Evolutionary conservation across 2,797 vertebrate genomes (phyloP), one percentile per base, ranked within the genome.

Genomic region (Pseudomugil gertrudae): DNA sequence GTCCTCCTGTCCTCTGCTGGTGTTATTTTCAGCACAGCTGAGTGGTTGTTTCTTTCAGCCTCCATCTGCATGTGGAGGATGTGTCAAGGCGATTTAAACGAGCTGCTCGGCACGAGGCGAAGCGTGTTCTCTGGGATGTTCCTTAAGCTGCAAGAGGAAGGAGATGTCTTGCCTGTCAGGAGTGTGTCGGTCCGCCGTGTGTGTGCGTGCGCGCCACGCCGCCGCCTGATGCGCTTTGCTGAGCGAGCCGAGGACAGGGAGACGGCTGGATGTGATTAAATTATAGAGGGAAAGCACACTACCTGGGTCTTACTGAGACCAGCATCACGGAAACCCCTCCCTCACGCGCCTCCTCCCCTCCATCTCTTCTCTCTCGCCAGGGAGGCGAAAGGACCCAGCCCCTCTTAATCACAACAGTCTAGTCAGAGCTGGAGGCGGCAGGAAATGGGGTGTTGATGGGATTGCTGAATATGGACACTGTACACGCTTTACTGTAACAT

Each of bases 191-290:
- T 72, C 64, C 61, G 73, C 48, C 29, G 15, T 45, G 61, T 60
- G 55, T 66, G 60, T 67, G 56, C 23, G 56, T 26, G 50, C 43
- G 59, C 60, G 52, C 55, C 77, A 62, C 83, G 30, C 32, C 57
- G 57, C 80, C 68, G 81, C 85, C 73, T 90, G 86, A 86, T 85
- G 75, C 57, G 85, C 87, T 90, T 85, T 87, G 86, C 85, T 58
- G 85, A 86, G 87, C 79, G 69, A 89, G 81, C 77, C 33, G 78
- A 83, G 84, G 86, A 87, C 81, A 82, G 85, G 80, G 86, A 91
- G 90, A 89, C 87, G 76, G 85, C 82, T 81, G 84, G 90, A 90
- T 91, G 90, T 91, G 92, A 93, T 94, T 93, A 86, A 91, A 94
- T 94, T 94, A 93, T 89, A 85, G 91, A 90, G 87, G 90, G 91